phyloP scores from a whole-genome alignment of 2,888 invertebrate species.

The Hydraecia micacea region DNA sequence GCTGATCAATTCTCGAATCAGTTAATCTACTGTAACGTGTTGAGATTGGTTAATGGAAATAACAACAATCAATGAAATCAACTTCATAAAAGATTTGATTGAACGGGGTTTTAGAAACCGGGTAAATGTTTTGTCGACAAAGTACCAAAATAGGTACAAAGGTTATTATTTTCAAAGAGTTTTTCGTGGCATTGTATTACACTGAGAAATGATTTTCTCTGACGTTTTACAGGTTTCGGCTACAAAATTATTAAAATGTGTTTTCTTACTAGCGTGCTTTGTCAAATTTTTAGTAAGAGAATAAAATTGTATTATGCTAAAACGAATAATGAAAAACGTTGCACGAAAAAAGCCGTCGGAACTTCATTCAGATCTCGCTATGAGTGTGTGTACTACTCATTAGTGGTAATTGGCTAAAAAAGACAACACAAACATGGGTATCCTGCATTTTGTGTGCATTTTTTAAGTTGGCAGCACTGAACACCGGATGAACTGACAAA shows the following conservation, averaged over 20 bases:
- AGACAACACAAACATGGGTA: slow-evolving; percentile 27
- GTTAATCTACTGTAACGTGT: too few relatives aligned
- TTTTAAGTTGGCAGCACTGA: slow-evolving; percentile 44
- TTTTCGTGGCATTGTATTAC: not conserved
- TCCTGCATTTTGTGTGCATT: slow-evolving; percentile 40
- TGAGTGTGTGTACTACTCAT: slow-evolving; percentile 34
- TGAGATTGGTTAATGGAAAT: not conserved
- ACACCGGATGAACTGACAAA: slow-evolving; percentile 54
- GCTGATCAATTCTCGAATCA: not conserved
- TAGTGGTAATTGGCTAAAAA: slow-evolving; percentile 62
- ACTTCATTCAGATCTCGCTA: slow-evolving; percentile 7
- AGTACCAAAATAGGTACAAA: not conserved
- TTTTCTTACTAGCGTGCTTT: not conserved
- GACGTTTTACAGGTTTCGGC: not conserved
- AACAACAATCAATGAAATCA: not conserved
- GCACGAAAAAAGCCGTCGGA: slow-evolving; percentile 19
- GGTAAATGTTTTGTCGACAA: not conserved
- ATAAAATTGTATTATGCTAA: slow-evolving; percentile 9
- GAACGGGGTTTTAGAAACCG: not conserved
- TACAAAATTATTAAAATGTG: not conserved
- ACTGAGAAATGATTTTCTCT: not conserved
- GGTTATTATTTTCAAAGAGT: not conserved
- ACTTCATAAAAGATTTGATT: slow-evolving; percentile 1
- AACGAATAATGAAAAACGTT: slow-evolving; percentile 10
- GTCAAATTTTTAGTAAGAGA: not conserved